Base-by-base conservation (phyloP, 2,113 vertebrate species). In the Gyps fulvus region DNA sequence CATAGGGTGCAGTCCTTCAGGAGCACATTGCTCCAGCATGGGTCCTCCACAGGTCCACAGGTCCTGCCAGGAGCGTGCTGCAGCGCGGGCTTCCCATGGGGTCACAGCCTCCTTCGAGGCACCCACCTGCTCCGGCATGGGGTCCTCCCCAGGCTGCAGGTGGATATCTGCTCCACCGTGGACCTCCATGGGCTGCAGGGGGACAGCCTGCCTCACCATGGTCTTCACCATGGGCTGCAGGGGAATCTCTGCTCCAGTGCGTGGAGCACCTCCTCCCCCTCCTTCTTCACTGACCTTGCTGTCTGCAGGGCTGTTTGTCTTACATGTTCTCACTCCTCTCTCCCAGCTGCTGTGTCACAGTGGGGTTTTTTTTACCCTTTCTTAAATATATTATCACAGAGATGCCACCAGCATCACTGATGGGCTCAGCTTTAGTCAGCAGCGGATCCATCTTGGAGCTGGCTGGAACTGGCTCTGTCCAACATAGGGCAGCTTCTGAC, bases 71-170 rank as follows among this genome's bases (percentile, higher is more conserved):
- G 20, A 89, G 16, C 12, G 22, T 58, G 16, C 21, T 69, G 10
- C 32, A 59, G 10, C 0, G 0, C 2, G 6, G 49, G 27, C 21
- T 38, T 7, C 13, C 16, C 6, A 17, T 0, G 0, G 43, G 32
- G 8, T 55, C 47, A 54, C 45, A 55, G n/a, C 12, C 31, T 49
- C 31, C 10, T 76, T 55, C 0, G 0, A 0, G 40, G 19, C 40
- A 69, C 40, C 20, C 4, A 5, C 10, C 6, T 55, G 29, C 26
- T 23, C 4, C 0, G 3, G 31, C 0, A 0, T 49, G 42, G 15
- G 21, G 40, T 36, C 22, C 32, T 73, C 13, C 13, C 6, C 0
- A 1, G 22, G 26, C 31, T 66, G 36, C 43, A 74, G 21, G 34
- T 73, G n/a, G 13, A 15, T 12, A 16, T 42, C 50, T 50, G 25